Evolutionary conservation across 2,888 invertebrate species (phyloP), one percentile per base, ranked within the genome.

Genomic region (Macaria liturata): DNA sequence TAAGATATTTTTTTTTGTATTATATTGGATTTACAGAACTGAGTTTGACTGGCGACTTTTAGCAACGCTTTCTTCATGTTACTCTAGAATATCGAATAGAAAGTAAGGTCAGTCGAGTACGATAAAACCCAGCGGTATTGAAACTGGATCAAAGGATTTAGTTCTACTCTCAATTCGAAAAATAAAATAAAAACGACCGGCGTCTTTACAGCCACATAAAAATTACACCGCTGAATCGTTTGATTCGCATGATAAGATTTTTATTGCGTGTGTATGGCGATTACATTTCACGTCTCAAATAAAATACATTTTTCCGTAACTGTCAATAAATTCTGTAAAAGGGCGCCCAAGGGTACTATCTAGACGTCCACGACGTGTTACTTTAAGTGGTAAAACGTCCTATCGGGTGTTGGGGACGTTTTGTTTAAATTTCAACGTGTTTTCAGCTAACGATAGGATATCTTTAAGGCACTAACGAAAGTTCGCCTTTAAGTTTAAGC

Each of bases 131-230:
- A 45, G 34, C 20, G 54, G 47, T 48, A 61, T 57, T 58, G 61
- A 53, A 62, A 58, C 61, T 61, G 61, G 61, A 56, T 63, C 50
- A 55, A 53, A 49, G 42, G 59, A 55, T 65, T 59, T 59, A 44
- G n/a, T 48, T 44, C 50, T 57, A 53, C 59, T 55, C 59, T 56
- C 55, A 62, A 53, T 56, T 49, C 42, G 39, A 50, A 58, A 62
- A 59, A 53, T 56, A 59, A 63, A 58, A 66, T 51, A 68, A 76
- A 78, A 82, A 74, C 75, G 75, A 76, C 74, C 72, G 65, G 65
- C 67, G 68, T 75, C 74, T 77, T 84, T 86, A 85, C 78, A 74
- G 69, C 78, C 70, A 67, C 66, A 79, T 86, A 85, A 85, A 82
- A 83, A 81, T 78, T 75, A 80, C 76, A 76, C 74, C 74, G 78